Conservation (phyloP, 2,888 invertebrate genomes). For the Chrysotoxum bicinctum region DNA sequence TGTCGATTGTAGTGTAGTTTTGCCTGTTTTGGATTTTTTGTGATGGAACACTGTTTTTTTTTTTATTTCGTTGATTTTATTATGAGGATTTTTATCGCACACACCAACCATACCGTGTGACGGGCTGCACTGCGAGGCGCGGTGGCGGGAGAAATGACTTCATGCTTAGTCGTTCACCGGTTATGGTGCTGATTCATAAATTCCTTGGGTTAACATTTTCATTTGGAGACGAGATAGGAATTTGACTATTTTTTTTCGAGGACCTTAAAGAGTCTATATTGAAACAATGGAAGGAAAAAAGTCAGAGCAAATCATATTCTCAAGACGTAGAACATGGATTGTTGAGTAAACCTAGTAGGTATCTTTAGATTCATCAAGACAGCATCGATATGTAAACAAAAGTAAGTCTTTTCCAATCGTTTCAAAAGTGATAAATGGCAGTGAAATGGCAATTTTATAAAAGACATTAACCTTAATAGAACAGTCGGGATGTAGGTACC, state of each 20-base stretch:
- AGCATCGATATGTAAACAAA: no score
- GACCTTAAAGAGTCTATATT: neutral
- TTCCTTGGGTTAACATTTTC: conserved; percentile 46
- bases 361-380: no score
- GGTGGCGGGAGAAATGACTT: conserved; percentile 46
- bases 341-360: no score
- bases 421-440: no score
- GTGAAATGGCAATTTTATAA: no score
- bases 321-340: no score
- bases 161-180: conserved; percentile 58
- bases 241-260: neutral
- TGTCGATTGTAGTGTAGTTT: conserved; percentile 33
- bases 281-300: neutral
- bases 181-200: conserved; percentile 69
- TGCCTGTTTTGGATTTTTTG: conserved; percentile 26
- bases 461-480: no score
- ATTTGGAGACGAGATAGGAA: conserved; percentile 18
- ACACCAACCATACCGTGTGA: neutral
- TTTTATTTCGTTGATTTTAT: conserved; percentile 63
- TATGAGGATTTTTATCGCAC: conserved; percentile 68
- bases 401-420: no score
- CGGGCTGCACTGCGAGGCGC: neutral
- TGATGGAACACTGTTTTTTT: conserved; percentile 44
- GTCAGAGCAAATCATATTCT: neutral
- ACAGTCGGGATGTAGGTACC: no score